Percentiles rank a stretch among this genome's conserved stretches.
phyloP scores from a whole-genome alignment of 2,113 vertebrate genomes.

The Otus sunia region DNA sequence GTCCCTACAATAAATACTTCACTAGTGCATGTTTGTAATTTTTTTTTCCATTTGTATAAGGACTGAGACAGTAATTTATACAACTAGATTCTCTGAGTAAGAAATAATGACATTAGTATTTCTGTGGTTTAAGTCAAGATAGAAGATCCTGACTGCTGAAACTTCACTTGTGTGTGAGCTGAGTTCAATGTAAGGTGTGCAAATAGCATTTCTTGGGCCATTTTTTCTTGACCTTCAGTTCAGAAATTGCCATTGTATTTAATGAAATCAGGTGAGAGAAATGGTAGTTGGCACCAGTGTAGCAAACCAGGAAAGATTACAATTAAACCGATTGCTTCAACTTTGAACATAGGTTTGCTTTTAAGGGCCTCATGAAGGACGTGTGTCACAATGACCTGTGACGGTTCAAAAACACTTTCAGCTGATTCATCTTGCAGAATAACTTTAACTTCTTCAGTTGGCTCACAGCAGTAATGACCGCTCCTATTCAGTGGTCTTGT shows the following conservation, averaged over 20 bases:
- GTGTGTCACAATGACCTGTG: neutral
- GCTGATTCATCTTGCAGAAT: neutral
- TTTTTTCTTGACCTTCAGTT: neutral
- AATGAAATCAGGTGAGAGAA: neutral
- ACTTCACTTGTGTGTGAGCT: neutral
- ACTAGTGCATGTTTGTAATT: neutral
- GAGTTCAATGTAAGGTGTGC: neutral
- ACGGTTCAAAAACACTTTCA: neutral
- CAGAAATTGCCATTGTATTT: neutral
- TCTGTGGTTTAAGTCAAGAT: neutral
- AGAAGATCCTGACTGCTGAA: neutral
- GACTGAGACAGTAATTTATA: neutral
- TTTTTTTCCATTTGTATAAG: slow-evolving; percentile 10
- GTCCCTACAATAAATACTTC: slow-evolving; percentile 23
- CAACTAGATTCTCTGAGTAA: neutral
- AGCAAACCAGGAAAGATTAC: neutral
- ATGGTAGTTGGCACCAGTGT: neutral
- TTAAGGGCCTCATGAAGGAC: neutral
- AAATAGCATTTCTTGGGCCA: neutral
- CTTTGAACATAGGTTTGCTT: neutral
- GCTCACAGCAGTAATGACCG: neutral
- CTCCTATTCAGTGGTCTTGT: neutral
- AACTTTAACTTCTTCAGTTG: neutral
- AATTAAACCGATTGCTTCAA: neutral
- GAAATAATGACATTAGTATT: neutral